These are phyloP conservation scores for Nautilus pompilius DNA, from an alignment of 1,140 invertebrate species.

Conservation along the genomic window DNA sequence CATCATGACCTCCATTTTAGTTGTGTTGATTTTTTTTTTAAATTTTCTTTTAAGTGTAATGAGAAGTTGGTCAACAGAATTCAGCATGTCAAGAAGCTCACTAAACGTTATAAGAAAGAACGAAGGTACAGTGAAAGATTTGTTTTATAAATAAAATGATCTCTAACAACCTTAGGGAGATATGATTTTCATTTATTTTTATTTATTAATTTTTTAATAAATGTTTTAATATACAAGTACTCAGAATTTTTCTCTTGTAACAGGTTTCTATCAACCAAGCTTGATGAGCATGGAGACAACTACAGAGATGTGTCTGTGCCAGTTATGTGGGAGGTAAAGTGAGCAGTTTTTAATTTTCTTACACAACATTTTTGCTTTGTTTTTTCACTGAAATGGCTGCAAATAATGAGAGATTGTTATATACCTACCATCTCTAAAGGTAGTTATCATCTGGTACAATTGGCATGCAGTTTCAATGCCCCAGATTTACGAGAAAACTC, in stretches of 20 bases:
- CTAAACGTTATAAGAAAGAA: constrained; percentile 45
- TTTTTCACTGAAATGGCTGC: neutral
- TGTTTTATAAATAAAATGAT: neutral
- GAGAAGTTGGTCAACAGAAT: constrained; percentile 49
- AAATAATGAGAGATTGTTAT: constrained; percentile 9
- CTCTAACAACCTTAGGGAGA: neutral
- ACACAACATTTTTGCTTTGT: neutral
- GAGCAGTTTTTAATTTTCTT: neutral
- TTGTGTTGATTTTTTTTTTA: neutral
- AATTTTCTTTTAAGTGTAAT: constrained; percentile 43
- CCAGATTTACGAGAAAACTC: too few relatives aligned
- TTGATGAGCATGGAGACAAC: constrained; percentile 48
- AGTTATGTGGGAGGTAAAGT: constrained; percentile 49
- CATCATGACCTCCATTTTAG: neutral
- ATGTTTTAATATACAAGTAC: neutral
- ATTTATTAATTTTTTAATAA: neutral
- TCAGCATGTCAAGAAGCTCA: constrained; percentile 47
- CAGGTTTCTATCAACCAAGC: constrained; percentile 35
- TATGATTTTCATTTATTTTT: neutral
- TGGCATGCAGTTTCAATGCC: too few relatives aligned
- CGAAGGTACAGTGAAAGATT: constrained; percentile 26
- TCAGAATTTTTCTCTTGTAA: constrained; percentile 1
- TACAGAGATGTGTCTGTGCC: constrained; percentile 47
- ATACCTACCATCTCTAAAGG: constrained; percentile 17
- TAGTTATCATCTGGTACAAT: too few relatives aligned